Percentiles rank a stretch among this genome's conserved stretches.
Evolutionary conservation across 2,797 vertebrate genomes (phyloP).

Genomic region (Halcyon chelicuti): DNA sequence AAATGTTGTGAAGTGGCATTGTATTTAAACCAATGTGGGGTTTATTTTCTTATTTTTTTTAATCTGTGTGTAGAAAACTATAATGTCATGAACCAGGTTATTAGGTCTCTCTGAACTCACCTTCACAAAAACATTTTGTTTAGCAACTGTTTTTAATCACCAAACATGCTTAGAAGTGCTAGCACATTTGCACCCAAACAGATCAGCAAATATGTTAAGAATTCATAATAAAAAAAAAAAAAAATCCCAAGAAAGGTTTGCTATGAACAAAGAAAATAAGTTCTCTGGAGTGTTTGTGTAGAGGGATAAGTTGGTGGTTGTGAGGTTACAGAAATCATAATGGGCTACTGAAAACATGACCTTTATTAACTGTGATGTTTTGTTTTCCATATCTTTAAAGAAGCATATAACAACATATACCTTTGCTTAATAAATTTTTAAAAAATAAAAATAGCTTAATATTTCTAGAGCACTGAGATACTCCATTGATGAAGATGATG

Average conservation of each 20-base stretch:
- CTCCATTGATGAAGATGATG: background rate
- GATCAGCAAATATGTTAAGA: background rate
- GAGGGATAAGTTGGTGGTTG: background rate
- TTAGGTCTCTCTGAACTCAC: background rate
- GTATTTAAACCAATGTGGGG: background rate
- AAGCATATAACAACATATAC: rapidly evolving
- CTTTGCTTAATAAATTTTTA: background rate
- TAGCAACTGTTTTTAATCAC: background rate
- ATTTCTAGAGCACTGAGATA: background rate
- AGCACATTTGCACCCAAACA: background rate
- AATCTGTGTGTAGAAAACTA: rapidly evolving
- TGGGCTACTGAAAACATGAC: background rate
- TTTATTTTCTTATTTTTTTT: too few species aligned
- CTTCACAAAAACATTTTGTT: background rate
- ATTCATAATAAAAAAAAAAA: background rate
- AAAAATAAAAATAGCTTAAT: background rate
- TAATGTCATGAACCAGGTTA: background rate
- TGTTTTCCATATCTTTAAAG: background rate
- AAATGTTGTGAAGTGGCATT: rapidly evolving
- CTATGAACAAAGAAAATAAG: background rate
- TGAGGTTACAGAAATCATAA: background rate
- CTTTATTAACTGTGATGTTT: background rate
- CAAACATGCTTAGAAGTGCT: background rate
- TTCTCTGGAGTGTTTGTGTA: background rate
- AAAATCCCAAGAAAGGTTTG: background rate